Percentiles rank a stretch among this genome's conserved stretches.
Conservation (phyloP, 2,797 vertebrate species). For the Philypnodon macrostomus region DNA sequence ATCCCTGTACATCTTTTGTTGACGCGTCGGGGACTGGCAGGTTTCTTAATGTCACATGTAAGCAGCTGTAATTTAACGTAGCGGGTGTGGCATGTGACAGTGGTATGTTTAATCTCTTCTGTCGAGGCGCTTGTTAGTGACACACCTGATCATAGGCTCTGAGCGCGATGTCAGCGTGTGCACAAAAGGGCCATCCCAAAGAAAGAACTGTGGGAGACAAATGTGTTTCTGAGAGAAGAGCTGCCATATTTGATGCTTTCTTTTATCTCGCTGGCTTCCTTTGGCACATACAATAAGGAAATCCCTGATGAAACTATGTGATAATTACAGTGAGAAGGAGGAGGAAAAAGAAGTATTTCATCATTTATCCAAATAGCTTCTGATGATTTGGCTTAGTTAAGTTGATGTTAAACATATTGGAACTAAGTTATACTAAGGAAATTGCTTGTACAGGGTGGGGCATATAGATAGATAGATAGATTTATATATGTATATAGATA, state of each 20-base stretch:
- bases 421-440: too few relatives aligned
- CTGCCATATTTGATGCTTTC: constrained; percentile 37
- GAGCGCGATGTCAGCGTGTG: constrained; percentile 35
- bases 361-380: too few relatives aligned
- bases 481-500: too few relatives aligned
- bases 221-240: constrained; percentile 16
- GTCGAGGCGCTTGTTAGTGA: constrained; percentile 51
- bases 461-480: too few relatives aligned
- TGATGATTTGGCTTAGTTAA: too few relatives aligned
- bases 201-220: constrained; percentile 14
- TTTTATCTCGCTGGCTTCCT: constrained; percentile 35
- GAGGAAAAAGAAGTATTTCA: background rate
- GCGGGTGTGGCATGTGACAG: constrained; percentile 55
- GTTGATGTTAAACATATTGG: too few relatives aligned
- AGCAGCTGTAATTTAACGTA: constrained; percentile 65
- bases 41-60: constrained; percentile 65
- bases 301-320: constrained; percentile 16
- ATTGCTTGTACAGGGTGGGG: too few relatives aligned
- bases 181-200: constrained; percentile 52
- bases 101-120: constrained; percentile 59
- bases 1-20: constrained; percentile 47
- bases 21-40: constrained; percentile 39
- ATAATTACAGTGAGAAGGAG: constrained; percentile 14
- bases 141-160: constrained; percentile 59
- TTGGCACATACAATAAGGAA: constrained; percentile 16